These are phyloP conservation scores for Harpagoxenus sublaevis DNA, from an alignment of 2,888 invertebrate genomes.

Conservation along the genomic window DNA sequence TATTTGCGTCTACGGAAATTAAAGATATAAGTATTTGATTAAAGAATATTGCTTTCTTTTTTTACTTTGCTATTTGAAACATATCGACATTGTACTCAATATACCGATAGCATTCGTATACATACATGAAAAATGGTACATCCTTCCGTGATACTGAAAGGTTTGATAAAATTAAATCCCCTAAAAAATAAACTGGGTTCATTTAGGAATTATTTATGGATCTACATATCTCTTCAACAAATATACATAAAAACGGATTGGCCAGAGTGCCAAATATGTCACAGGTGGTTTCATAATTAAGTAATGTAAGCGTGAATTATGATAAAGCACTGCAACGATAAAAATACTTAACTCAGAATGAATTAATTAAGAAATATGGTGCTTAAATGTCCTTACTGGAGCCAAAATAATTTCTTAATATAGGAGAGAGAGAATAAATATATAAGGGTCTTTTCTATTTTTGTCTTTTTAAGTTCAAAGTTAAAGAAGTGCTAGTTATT, in stretches of 20 bases:
- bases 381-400: background rate
- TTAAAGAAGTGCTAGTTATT: background rate
- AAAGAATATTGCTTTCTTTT: background rate
- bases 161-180: constrained; percentile 34
- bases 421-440: background rate
- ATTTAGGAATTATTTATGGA: constrained; percentile 25
- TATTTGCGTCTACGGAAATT: background rate
- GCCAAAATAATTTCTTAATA: constrained; percentile 13
- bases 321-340: background rate
- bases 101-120: background rate
- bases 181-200: background rate
- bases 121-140: background rate
- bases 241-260: constrained; percentile 1
- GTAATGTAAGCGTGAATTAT: constrained; percentile 16
- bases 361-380: constrained; percentile 23
- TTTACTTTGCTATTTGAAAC: background rate
- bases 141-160: constrained; percentile 8
- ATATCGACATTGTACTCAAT: constrained; percentile 8
- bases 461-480: background rate
- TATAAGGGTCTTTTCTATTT: background rate
- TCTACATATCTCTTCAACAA: background rate
- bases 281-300: constrained; percentile 45
- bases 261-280: constrained; percentile 37
- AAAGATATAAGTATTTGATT: background rate
- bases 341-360: constrained; percentile 5